Evolutionary conservation across 2,888 invertebrate genomes (phyloP).

Genomic region (Patella ulyssiponensis): DNA sequence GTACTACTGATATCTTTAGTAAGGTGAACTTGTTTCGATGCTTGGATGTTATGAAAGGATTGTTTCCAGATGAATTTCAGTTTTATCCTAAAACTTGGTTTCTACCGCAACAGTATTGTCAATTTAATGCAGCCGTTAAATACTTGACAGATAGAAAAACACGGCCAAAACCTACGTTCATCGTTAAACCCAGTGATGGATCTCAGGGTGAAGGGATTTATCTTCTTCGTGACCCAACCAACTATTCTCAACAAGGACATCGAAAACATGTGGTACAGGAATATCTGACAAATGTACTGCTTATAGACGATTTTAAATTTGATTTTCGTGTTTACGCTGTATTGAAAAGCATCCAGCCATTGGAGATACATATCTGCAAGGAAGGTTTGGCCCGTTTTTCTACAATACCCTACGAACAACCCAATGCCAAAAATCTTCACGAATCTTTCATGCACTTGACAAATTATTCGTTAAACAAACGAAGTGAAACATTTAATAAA

Average conservation of each 20-base stretch:
- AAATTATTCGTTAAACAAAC: constrained; percentile 75
- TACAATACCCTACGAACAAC: constrained; percentile 73
- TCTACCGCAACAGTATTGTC: constrained; percentile 72
- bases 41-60: constrained; percentile 71
- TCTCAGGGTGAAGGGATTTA: constrained; percentile 75
- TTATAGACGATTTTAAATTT: constrained; percentile 73
- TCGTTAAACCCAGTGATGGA: constrained; percentile 74
- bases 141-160: constrained; percentile 46
- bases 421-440: constrained; percentile 72
- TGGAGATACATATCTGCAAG: constrained; percentile 71
- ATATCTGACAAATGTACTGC: constrained; percentile 72
- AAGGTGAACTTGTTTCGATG: constrained; percentile 73
- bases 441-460: constrained; percentile 74
- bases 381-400: constrained; percentile 74
- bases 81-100: constrained; percentile 75
- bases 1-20: constrained; percentile 73
- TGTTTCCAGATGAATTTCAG: constrained; percentile 73
- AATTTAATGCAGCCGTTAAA: constrained; percentile 62
- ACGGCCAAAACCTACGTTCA: constrained; percentile 69
- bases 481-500: constrained; percentile 71
- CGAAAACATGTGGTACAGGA: constrained; percentile 70
- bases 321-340: constrained; percentile 74
- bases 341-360: constrained; percentile 72
- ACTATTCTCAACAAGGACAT: constrained; percentile 54
- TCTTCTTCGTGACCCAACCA: constrained; percentile 71